Percentiles rank a stretch among this genome's conserved stretches.
phyloP scores from a whole-genome alignment of 2,888 invertebrate genomes.

The Trachelus iudaicus region DNA sequence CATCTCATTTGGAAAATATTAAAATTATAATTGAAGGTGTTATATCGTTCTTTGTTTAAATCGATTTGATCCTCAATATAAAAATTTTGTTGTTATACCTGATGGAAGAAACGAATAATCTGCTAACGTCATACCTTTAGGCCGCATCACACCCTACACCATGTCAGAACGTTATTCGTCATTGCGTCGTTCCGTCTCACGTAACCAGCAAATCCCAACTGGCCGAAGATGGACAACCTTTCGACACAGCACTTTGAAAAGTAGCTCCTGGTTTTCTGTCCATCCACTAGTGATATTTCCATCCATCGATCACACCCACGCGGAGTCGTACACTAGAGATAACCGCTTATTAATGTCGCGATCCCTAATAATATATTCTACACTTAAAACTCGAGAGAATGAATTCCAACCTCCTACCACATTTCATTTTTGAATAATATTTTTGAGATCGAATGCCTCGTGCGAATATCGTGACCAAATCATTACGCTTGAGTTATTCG shows the following conservation, averaged over 20 bases:
- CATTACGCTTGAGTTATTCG: not conserved
- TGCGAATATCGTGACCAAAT: not conserved
- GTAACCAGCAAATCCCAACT: not conserved
- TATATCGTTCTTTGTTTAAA: no score
- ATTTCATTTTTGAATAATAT: not conserved
- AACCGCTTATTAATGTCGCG: slow-evolving; percentile 15
- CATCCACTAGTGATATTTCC: slow-evolving; percentile 12
- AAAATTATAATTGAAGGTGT: no score
- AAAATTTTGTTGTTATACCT: no score
- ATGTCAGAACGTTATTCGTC: no score
- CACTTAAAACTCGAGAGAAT: not conserved
- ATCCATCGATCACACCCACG: slow-evolving; percentile 20
- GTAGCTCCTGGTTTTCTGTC: slow-evolving; percentile 17
- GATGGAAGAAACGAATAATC: no score
- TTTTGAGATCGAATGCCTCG: slow-evolving; percentile 7
- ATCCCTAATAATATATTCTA: slow-evolving; percentile 12
- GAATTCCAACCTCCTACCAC: not conserved
- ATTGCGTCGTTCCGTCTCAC: not conserved
- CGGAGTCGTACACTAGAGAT: slow-evolving; percentile 3
- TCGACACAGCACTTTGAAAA: not conserved
- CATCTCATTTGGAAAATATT: no score
- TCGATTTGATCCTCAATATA: no score
- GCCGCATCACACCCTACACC: no score
- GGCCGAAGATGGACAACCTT: not conserved
- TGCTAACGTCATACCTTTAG: no score